Evolutionary conservation across 2,113 vertebrate genomes (phyloP).

Genomic region (Oxygymnocypris stewartii): DNA sequence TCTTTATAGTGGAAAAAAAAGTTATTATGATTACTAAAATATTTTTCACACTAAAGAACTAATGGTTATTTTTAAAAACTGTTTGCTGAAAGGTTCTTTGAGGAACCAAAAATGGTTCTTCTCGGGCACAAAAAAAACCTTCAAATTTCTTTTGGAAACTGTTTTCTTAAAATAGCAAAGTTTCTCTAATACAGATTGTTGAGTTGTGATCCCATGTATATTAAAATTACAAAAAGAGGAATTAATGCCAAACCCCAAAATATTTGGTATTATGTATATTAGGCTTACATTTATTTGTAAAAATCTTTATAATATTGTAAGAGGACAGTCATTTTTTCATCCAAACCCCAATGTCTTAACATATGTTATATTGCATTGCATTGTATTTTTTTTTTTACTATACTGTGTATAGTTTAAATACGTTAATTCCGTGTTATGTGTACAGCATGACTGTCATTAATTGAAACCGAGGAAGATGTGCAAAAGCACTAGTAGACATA

Average conservation of each 20-base stretch:
- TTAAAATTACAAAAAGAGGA: not conserved
- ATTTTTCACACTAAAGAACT: not conserved
- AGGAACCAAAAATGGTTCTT: not conserved
- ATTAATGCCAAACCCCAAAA: not conserved
- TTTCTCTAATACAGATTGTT: no score
- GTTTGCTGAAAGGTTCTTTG: not conserved
- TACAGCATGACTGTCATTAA: not conserved
- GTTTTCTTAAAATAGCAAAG: no score
- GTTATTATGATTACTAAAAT: not conserved
- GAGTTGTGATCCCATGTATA: not conserved
- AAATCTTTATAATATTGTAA: not conserved
- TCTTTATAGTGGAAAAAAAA: not conserved
- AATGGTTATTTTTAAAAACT: not conserved
- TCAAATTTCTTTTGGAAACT: no score
- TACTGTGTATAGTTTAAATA: not conserved
- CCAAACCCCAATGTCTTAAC: not conserved
- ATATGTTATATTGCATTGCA: not conserved
- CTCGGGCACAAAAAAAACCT: no score
- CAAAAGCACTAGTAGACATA: no score
- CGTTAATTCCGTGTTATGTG: not conserved
- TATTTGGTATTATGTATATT: not conserved
- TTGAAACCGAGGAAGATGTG: not conserved
- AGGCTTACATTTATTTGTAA: no score
- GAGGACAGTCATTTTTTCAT: not conserved
- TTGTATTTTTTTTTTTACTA: not conserved